Percentiles rank a stretch among this genome's conserved stretches.
Conservation (phyloP, 2,888 invertebrate species). For the Macaria liturata region DNA sequence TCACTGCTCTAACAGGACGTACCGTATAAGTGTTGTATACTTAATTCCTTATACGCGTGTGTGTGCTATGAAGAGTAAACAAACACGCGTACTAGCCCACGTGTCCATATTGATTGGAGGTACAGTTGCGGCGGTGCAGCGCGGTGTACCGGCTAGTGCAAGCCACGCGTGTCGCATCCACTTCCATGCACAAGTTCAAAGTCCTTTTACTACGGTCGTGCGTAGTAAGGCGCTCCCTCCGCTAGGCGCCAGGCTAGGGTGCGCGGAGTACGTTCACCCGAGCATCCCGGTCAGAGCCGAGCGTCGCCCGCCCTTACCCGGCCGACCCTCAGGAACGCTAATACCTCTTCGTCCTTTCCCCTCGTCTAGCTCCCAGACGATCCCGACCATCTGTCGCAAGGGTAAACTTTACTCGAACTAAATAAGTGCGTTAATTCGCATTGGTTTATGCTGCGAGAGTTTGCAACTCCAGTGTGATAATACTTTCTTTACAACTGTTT, state of each 20-base stretch:
- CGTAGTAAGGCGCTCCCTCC: slow-evolving; percentile 25
- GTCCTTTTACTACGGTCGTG: slow-evolving; percentile 27
- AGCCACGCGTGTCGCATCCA: slow-evolving; percentile 19
- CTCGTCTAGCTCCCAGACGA: slow-evolving; percentile 46
- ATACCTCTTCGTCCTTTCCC: slow-evolving; percentile 59
- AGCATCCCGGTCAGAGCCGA: slow-evolving; percentile 41
- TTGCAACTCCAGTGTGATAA: no score
- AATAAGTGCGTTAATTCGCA: slow-evolving; percentile 8
- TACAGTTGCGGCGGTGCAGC: neutral
- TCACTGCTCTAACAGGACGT: no score
- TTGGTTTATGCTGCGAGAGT: no score
- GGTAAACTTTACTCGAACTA: slow-evolving; percentile 25
- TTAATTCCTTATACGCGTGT: no score
- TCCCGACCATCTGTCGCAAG: slow-evolving; percentile 32
- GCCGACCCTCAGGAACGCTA: slow-evolving; percentile 52
- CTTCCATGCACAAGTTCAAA: slow-evolving; percentile 19
- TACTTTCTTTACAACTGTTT: no score
- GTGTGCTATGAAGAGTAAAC: no score
- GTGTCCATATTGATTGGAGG: slow-evolving; percentile 3
- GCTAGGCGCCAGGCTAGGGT: slow-evolving; percentile 35
- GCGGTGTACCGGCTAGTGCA: slow-evolving; percentile 7
- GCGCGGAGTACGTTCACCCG: slow-evolving; percentile 49
- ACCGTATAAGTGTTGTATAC: no score
- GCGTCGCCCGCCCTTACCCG: slow-evolving; percentile 48
- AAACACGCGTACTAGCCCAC: slow-evolving; percentile 1